A percentile compares a stretch with the other conserved stretches of the same genome.
Evolutionary conservation across 2,797 vertebrate species (phyloP).

Genomic region (Brotula barbata): DNA sequence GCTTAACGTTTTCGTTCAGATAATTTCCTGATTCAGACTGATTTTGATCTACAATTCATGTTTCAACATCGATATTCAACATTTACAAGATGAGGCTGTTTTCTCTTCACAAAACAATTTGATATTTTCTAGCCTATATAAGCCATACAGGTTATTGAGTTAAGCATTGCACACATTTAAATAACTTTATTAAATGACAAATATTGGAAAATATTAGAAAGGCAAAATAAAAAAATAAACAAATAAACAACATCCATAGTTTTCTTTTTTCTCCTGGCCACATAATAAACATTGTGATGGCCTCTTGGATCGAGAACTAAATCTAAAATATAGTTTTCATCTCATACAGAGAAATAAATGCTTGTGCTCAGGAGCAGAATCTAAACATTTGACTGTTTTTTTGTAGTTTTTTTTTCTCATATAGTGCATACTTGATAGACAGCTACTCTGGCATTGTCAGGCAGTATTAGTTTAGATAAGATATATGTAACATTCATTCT

Average conservation of each 20-base stretch:
- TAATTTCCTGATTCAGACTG: neutral
- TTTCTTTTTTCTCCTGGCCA: conserved; percentile 7
- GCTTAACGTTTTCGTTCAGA: neutral
- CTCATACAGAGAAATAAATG: conserved; percentile 18
- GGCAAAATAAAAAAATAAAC: conserved; percentile 47
- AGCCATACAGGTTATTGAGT: conserved; percentile 32
- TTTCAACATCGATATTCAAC: conserved; percentile 21
- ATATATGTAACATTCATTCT: conserved; percentile 51
- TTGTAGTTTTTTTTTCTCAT: conserved; percentile 33
- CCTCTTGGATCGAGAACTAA: conserved; percentile 26
- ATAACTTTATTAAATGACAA: conserved; percentile 26
- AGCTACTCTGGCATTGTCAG: conserved; percentile 50
- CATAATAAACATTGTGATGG: conserved; percentile 5
- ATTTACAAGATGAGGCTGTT: conserved; percentile 40
- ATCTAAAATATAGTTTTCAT: conserved; percentile 10
- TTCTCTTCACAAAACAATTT: conserved; percentile 12
- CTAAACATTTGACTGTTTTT: conserved; percentile 32
- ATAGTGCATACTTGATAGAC: conserved; percentile 43
- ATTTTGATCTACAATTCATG: neutral
- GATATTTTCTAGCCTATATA: conserved; percentile 28
- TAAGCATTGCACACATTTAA: conserved; percentile 22
- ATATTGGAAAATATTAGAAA: conserved; percentile 23
- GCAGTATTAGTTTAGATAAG: conserved; percentile 50
- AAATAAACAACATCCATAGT: neutral
- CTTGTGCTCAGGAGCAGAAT: conserved; percentile 57